Percentiles rank a stretch among this genome's conserved stretches.
These are phyloP conservation scores for Aulostomus chinensis DNA, from an alignment of 2,797 vertebrate species.

Conservation along the genomic window DNA sequence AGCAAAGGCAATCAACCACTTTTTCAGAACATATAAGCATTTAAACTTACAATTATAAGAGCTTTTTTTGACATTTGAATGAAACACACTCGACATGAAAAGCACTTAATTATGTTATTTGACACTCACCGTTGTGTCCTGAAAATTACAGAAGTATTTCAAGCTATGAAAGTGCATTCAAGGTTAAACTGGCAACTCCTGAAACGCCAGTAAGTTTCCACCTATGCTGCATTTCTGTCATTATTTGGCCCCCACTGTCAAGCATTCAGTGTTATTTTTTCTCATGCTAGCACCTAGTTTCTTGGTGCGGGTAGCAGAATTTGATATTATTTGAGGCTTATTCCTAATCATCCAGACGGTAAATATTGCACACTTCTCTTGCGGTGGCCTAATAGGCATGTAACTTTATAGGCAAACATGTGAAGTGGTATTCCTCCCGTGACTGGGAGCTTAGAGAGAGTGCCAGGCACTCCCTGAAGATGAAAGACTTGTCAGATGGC, in stretches of 20 bases:
- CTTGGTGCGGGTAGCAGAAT: conserved; percentile 65
- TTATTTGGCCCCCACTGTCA: conserved; percentile 40
- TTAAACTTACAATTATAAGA: not conserved
- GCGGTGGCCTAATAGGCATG: conserved; percentile 73
- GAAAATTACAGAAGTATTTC: not conserved
- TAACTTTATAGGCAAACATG: conserved; percentile 80
- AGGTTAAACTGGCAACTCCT: conserved; percentile 33
- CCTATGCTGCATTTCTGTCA: conserved; percentile 66
- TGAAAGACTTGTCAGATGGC: conserved; percentile 78
- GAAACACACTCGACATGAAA: conserved; percentile 12
- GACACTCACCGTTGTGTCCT: conserved; percentile 16
- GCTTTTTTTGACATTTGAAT: conserved; percentile 14
- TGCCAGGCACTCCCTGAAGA: conserved; percentile 73
- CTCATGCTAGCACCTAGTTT: conserved; percentile 58
- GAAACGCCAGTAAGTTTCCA: conserved; percentile 59
- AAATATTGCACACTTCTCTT: conserved; percentile 75
- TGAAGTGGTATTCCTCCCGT: conserved; percentile 75
- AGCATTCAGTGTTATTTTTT: conserved; percentile 54
- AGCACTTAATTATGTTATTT: conserved; percentile 4
- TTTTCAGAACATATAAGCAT: conserved; percentile 1
- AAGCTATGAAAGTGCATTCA: conserved; percentile 29
- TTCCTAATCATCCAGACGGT: conserved; percentile 76
- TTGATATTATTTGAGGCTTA: conserved; percentile 76
- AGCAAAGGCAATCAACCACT: not conserved
- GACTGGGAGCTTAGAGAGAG: conserved; percentile 49